Evolutionary conservation across 2,113 vertebrate species (phyloP), one percentile per base, ranked within the genome.

Genomic region (Phainopepla nitens): DNA sequence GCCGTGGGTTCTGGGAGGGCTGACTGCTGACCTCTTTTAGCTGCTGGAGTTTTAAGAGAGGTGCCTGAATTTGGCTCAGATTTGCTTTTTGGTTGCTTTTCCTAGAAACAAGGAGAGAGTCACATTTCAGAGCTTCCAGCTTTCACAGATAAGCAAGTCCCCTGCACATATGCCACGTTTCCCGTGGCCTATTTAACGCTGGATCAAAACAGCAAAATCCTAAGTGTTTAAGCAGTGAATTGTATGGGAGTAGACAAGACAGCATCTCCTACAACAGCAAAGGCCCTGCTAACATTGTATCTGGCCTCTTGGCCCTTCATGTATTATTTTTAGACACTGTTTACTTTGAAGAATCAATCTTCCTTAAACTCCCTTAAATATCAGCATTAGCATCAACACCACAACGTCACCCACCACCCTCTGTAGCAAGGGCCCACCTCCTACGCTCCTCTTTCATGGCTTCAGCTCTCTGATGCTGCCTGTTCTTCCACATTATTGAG

Each of bases 21-120:
- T 69, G 93, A 61, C 50, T 96, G 97, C 15, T 97, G 98, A 92
- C 77, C 93, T 97, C 96, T 98, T 96, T 97, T 98, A 89, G 96
- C 75, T 61, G 95, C 62, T 8, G 97, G 91, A 35, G 95, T 72
- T 97, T 94, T 98, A 50, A 98, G 87, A 66, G 97, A 94, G 41
- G 96, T 69, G 66, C 97, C 77, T 8, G 97, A 96, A 96, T 93
- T 94, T 83, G 97, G 95, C 82, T 98, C 98, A 91, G 98, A 81
- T 97, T 97, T 98, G 95, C 56, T 94, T 98, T 98, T 98, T 73
- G 95, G 77, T 95, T 97, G 97, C 80, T 98, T 98, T 97, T 98
- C 98, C 98, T 98, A 93, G 66, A 95, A 96, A 92, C 44, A 96
- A 92, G 89, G 71, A 87, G 75, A 50, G 1, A 84, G 23, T 21